A percentile compares a stretch with the other conserved stretches of the same genome.
Conservation (phyloP, 2,113 vertebrate genomes). For the Mungos mungo region DNA sequence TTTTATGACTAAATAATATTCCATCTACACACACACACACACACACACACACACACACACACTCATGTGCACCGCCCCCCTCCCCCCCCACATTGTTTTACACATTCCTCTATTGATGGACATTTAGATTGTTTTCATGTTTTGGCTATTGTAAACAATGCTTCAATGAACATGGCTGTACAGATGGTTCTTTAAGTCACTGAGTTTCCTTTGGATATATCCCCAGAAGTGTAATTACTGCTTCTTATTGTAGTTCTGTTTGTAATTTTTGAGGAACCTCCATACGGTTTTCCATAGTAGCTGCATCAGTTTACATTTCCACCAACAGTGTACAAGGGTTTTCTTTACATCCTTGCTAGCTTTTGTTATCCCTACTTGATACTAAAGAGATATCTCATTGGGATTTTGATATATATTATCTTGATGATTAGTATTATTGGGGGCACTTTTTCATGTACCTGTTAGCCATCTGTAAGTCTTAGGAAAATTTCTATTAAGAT, state of each 20-base stretch:
- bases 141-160: background rate
- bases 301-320: background rate
- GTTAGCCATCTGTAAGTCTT: background rate
- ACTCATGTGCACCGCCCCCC: background rate
- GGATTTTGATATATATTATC: background rate
- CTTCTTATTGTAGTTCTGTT: background rate
- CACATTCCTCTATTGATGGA: background rate
- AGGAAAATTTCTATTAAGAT: background rate
- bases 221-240: background rate
- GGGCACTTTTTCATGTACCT: background rate
- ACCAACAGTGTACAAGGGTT: background rate
- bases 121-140: background rate
- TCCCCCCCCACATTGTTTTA: background rate
- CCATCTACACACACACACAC: background rate
- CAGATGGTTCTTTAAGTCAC: background rate
- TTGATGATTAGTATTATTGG: background rate
- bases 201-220: background rate
- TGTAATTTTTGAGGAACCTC: background rate
- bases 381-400: background rate
- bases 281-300: background rate
- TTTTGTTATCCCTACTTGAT: background rate
- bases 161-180: background rate
- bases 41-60: background rate
- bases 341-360: background rate
- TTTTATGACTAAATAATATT: background rate